Conservation (phyloP, 2,888 invertebrate genomes). For the Plebejus anna region DNA sequence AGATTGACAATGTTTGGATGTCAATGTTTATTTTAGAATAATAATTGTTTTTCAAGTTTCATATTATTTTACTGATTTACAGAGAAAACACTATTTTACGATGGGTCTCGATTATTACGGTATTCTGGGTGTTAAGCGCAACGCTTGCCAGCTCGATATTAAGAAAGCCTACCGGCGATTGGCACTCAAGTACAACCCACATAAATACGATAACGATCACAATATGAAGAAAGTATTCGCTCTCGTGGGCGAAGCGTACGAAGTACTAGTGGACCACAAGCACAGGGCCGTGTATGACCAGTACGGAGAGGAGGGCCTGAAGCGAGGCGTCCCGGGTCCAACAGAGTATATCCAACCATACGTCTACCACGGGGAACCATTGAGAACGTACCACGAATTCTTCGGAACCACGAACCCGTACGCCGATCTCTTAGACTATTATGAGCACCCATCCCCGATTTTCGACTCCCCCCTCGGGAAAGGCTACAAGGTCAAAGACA, state of each 20-base stretch:
- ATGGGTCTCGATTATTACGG: conserved; percentile 90
- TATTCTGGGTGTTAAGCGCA: conserved; percentile 83
- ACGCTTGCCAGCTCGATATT: conserved; percentile 84
- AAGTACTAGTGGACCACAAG: conserved; percentile 84
- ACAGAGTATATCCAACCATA: conserved; percentile 84
- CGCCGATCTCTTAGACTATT: conserved; percentile 85
- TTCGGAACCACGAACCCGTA: conserved; percentile 92
- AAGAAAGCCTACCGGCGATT: conserved; percentile 83
- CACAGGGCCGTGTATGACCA: conserved; percentile 90
- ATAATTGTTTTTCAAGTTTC: not conserved
- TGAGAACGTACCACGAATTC: conserved; percentile 87
- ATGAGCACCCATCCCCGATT: conserved; percentile 81
- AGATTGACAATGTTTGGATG: not conserved
- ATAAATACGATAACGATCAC: conserved; percentile 69
- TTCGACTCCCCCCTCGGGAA: conserved; percentile 81
- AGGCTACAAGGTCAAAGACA: conserved; percentile 82
- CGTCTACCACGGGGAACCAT: conserved; percentile 89
- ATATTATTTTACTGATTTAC: not conserved
- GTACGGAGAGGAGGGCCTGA: conserved; percentile 93
- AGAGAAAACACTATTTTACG: conserved; percentile 34
- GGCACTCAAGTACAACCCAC: conserved; percentile 81
- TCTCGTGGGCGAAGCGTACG: conserved; percentile 88
- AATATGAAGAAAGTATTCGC: conserved; percentile 78
- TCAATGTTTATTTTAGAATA: not conserved
- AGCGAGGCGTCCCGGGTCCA: conserved; percentile 87